phyloP scores from a whole-genome alignment of 2,888 invertebrate species.

The Rugalucina vietnamica region DNA sequence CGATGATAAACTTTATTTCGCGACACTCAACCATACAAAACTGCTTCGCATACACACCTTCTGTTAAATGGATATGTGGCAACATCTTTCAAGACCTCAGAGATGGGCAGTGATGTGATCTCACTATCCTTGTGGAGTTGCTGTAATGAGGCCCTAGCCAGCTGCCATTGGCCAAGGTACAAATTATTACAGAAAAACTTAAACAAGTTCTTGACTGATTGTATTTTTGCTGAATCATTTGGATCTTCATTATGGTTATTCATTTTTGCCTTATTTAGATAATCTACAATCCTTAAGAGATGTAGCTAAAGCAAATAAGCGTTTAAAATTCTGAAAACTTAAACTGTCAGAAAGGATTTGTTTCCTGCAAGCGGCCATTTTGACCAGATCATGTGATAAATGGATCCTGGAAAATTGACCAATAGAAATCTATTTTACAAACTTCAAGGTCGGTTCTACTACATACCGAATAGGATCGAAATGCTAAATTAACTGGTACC shows the following conservation, averaged over 20 bases:
- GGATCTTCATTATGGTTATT: not conserved
- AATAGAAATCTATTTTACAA: too few species aligned
- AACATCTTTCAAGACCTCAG: constrained; percentile 71
- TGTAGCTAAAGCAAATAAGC: too few species aligned
- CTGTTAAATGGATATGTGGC: constrained; percentile 73
- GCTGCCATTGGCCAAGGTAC: constrained; percentile 81
- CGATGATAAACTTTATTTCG: too few species aligned
- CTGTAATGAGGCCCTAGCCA: constrained; percentile 73
- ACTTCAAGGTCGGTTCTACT: too few species aligned
- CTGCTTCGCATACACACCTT: constrained; percentile 75
- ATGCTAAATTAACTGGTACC: too few species aligned
- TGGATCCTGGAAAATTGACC: too few species aligned
- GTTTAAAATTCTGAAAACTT: too few species aligned
- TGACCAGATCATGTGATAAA: constrained; percentile 66
- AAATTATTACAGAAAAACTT: constrained; percentile 80
- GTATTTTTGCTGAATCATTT: not conserved
- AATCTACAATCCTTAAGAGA: too few species aligned
- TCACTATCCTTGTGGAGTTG: constrained; percentile 63
- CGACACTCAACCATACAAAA: too few species aligned
- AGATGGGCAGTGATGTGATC: constrained; percentile 51
- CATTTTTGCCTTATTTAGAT: too few species aligned
- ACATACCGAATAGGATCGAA: too few species aligned
- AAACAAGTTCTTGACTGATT: constrained; percentile 47
- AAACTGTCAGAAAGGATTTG: too few species aligned
- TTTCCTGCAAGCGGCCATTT: constrained; percentile 10